Conservation (phyloP, 2,797 vertebrate genomes). For the Myiotriccus ornatus region DNA sequence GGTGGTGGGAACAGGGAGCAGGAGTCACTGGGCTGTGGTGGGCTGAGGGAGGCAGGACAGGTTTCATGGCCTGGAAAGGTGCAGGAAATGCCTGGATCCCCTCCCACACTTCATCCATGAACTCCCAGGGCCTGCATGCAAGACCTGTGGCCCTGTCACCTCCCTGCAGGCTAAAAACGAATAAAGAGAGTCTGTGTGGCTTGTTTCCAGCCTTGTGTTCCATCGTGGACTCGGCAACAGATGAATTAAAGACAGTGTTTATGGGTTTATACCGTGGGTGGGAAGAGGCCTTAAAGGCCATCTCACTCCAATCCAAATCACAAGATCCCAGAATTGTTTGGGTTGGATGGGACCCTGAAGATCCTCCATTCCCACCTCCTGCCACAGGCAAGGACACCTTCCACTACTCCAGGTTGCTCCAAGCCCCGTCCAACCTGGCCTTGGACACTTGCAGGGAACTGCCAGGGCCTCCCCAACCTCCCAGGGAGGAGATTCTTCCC, state of each 20-base stretch:
- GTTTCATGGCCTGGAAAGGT: not conserved
- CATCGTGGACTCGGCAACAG: fast-evolving
- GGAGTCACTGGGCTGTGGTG: fast-evolving
- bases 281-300: not conserved
- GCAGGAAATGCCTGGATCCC: not conserved
- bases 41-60: not conserved
- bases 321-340: too few relatives aligned
- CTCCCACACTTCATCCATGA: too few relatives aligned
- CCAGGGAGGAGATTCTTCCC: not conserved
- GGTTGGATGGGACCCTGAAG: too few relatives aligned
- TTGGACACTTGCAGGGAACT: not conserved
- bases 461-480: not conserved
- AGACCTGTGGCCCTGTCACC: not conserved
- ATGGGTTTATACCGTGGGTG: not conserved
- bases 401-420: not conserved
- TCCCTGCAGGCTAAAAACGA: not conserved
- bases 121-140: not conserved
- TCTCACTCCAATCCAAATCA: too few relatives aligned
- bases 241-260: not conserved
- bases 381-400: not conserved
- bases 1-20: fast-evolving
- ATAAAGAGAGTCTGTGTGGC: not conserved
- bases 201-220: not conserved
- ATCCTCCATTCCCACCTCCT: not conserved
- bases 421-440: not conserved